Conservation (phyloP, 53 echinoderm and acorn worm species). For the Astropecten irregularis region DNA sequence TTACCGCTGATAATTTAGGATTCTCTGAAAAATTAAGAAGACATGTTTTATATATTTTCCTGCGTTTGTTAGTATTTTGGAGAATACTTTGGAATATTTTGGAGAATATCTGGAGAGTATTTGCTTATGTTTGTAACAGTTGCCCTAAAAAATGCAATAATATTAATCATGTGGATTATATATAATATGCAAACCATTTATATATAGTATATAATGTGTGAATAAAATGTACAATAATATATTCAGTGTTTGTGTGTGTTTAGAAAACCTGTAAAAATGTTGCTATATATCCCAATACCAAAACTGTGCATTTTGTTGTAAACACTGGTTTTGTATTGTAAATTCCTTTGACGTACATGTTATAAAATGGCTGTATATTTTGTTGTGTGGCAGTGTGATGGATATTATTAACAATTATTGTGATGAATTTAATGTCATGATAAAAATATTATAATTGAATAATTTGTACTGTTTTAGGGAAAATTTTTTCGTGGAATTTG, state of each 20-base stretch:
- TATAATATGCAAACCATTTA: conserved; percentile 40
- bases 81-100: too few species aligned
- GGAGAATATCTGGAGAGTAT: not conserved
- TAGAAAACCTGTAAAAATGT: too few species aligned
- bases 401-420: not conserved
- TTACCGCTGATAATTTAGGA: too few species aligned
- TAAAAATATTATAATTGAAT: not conserved
- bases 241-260: not conserved
- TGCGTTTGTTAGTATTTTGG: too few species aligned
- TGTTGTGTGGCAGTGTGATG: conserved; percentile 5
- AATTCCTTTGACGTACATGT: too few species aligned
- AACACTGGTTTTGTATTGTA: not conserved
- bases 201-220: conserved; percentile 20
- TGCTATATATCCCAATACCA: too few species aligned
- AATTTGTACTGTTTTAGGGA: too few species aligned
- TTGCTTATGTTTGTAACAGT: not conserved
- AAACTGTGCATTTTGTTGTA: not conserved
- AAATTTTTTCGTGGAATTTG: too few species aligned
- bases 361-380: conserved; percentile 1
- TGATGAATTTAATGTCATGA: not conserved
- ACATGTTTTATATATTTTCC: too few species aligned
- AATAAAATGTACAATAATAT: conserved; percentile 13
- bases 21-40: too few species aligned
- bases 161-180: not conserved
- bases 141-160: conserved; percentile 41